Conservation (phyloP, 1,140 invertebrate genomes). For the Drosophila insularis region DNA sequence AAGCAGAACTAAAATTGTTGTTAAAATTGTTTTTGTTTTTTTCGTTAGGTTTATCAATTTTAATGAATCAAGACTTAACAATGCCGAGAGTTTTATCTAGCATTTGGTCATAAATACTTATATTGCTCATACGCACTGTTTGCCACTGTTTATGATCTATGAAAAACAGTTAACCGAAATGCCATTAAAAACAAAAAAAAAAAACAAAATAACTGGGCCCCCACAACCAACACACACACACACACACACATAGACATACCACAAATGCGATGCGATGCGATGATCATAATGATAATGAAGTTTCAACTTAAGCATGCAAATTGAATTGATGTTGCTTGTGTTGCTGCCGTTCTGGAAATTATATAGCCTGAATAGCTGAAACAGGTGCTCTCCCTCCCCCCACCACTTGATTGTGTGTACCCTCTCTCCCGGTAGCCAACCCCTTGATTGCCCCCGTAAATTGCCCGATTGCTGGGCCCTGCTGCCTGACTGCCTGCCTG, state of each 20-base stretch:
- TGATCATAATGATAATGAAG: slow-evolving; percentile 5
- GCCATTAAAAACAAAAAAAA: slow-evolving; percentile 7
- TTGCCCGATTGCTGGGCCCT: slow-evolving; percentile 39
- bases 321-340: slow-evolving; percentile 67
- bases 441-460: background rate
- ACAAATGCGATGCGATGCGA: background rate
- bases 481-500: slow-evolving; percentile 38
- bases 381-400: slow-evolving; percentile 13
- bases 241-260: background rate
- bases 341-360: slow-evolving; percentile 61
- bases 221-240: background rate
- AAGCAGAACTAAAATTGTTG: background rate
- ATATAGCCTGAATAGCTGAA: slow-evolving; percentile 75
- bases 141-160: slow-evolving; percentile 22
- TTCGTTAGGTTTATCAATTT: background rate
- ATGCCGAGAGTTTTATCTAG: slow-evolving; percentile 2
- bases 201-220: background rate
- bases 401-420: background rate
- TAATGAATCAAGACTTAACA: background rate
- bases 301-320: slow-evolving; percentile 56
- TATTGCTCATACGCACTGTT: slow-evolving; percentile 75
- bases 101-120: slow-evolving; percentile 11
- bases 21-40: background rate
- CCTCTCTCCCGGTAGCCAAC: no score
- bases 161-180: slow-evolving; percentile 8